Evolutionary conservation across 2,888 invertebrate species (phyloP), one percentile per base, ranked within the genome.

Genomic region (Aphidius colemani): DNA sequence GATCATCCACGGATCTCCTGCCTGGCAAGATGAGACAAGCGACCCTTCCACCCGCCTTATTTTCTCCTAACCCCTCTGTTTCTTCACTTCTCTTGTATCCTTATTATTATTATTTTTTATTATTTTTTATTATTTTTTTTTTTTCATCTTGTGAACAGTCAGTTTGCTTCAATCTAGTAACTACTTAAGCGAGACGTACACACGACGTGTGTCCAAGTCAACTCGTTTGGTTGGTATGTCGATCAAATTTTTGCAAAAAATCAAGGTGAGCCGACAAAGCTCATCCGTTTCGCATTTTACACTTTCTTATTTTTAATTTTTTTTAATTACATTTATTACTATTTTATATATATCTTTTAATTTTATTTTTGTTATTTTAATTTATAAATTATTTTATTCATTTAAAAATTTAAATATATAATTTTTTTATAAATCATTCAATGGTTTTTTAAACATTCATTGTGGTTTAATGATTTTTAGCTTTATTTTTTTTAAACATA

Each of bases 151-250:
- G 30, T 30, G 30, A 64, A 66, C 53, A 44, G 46, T 65, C 63
- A 65, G 59, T 58, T 58, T 40, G 66, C 63, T 65, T 66, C 41
- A 30, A 61, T 59, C 30, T 30, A 30, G 49, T 60, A 55, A 51
- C 56, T 58, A 59, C 57, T 61, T 64, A 61, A 66, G 58, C 48
- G 57, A 46, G 60, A 65, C 53, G 59, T 62, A 61, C 49, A 65
- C 59, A 63, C 53, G 64, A 63, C 67, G 69, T 59, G 59, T 51
- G 72, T 74, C 74, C 72, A 71, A 66, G 69, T 70, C 74, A 74
- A 79, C 78, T 73, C 78, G 79, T 80, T 77, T 77, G 78, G 75
- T 75, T 76, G 72, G 30, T 30, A 78, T 77, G 80, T 81, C 80
- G 80, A 81, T 81, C 79, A 81, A 79, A 79, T 80, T 79, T 78